phyloP scores from a whole-genome alignment of 2,888 invertebrate species.

The Sinotaia quadrata region DNA sequence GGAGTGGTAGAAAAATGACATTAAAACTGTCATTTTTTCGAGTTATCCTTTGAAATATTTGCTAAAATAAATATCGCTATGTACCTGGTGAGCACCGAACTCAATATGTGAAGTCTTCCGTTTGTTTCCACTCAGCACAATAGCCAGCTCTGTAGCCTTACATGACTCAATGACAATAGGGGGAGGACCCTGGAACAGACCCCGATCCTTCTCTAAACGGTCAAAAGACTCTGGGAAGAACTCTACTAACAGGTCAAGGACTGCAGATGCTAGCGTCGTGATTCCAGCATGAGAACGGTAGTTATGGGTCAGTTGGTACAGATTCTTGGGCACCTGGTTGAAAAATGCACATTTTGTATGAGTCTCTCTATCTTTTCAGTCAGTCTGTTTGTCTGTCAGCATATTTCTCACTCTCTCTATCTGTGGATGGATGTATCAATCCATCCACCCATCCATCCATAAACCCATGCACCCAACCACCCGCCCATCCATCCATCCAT shows the following conservation, averaged over 20 bases:
- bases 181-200: conserved; percentile 61
- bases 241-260: conserved; percentile 61
- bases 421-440: too few species aligned
- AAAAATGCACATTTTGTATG: too few species aligned
- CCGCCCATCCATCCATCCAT: too few species aligned
- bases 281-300: conserved; percentile 67
- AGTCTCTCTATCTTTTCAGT: too few species aligned
- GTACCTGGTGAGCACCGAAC: conserved; percentile 66
- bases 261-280: conserved; percentile 58
- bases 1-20: too few species aligned
- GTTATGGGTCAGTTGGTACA: conserved; percentile 63
- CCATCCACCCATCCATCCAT: too few species aligned
- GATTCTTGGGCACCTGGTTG: conserved; percentile 48
- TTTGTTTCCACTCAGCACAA: conserved; percentile 51
- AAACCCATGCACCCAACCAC: too few species aligned
- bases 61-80: too few species aligned
- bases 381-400: too few species aligned
- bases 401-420: too few species aligned
- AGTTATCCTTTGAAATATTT: too few species aligned
- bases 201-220: conserved; percentile 60
- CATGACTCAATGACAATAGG: conserved; percentile 64
- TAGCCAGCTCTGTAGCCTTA: conserved; percentile 45
- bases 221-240: conserved; percentile 68
- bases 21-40: too few species aligned
- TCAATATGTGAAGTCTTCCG: conserved; percentile 65